phyloP scores from a whole-genome alignment of 1,140 invertebrate genomes.

The Temnothorax nylanderi region DNA sequence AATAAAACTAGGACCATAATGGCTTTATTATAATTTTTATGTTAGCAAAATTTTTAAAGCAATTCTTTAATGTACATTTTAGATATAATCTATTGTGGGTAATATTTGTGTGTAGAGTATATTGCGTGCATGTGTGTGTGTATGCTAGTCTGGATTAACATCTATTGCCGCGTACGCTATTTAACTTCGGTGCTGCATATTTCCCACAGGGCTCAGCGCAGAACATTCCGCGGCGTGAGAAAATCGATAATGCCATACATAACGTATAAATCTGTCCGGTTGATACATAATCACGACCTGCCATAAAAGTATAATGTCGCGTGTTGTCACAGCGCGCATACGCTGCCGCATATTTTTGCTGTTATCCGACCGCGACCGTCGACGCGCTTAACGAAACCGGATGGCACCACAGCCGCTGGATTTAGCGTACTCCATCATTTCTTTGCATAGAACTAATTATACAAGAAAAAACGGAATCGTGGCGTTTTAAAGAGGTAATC shows the following conservation, averaged over 20 bases:
- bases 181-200: constrained; percentile 75
- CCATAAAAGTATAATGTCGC: constrained; percentile 73
- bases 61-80: constrained; percentile 37
- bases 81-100: background rate
- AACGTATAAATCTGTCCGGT: constrained; percentile 74
- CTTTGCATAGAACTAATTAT: constrained; percentile 54
- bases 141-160: constrained; percentile 70
- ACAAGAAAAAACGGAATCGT: background rate
- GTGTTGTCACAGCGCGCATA: constrained; percentile 48
- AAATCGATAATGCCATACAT: constrained; percentile 75
- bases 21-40: background rate
- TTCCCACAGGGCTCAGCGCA: constrained; percentile 75
- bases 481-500: background rate
- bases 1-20: background rate
- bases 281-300: constrained; percentile 76
- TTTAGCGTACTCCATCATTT: constrained; percentile 48
- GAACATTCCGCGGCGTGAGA: constrained; percentile 67
- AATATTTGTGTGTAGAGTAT: background rate
- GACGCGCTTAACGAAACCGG: constrained; percentile 65
- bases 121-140: background rate
- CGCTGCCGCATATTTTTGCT: constrained; percentile 57
- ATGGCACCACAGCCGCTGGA: constrained; percentile 24
- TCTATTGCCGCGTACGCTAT: constrained; percentile 67
- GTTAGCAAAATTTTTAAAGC: background rate
- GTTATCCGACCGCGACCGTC: constrained; percentile 30